These are phyloP conservation scores for Callionymus lyra DNA, from an alignment of 2,113 vertebrate species.

Conservation along the genomic window DNA sequence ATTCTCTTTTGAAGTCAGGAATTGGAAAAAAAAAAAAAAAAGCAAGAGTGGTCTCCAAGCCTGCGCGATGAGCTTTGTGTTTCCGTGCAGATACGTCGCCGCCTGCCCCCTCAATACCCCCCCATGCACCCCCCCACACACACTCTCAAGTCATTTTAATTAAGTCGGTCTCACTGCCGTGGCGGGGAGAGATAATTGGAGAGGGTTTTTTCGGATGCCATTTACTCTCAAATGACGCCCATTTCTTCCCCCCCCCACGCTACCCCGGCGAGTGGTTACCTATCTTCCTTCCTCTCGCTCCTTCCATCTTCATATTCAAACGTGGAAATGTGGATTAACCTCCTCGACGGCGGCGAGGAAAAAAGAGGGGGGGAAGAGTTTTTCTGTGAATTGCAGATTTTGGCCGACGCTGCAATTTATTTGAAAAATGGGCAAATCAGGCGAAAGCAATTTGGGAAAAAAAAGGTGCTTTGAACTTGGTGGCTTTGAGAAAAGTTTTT, in stretches of 20 bases:
- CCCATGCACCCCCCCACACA: constrained; percentile 51
- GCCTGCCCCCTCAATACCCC: constrained; percentile 64
- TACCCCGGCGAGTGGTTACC: constrained; percentile 49
- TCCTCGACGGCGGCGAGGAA: constrained; percentile 47
- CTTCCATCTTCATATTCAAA: constrained; percentile 54
- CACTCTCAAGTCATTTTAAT: constrained; percentile 77
- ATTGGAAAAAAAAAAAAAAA: constrained; percentile 69
- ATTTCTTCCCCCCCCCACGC: constrained; percentile 55
- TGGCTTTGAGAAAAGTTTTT: constrained; percentile 41
- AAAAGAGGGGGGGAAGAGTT: too few species aligned
- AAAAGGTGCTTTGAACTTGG: constrained; percentile 52
- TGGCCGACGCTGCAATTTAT: constrained; percentile 57
- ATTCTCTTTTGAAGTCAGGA: constrained; percentile 68
- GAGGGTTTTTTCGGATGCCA: constrained; percentile 76
- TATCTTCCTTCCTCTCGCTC: constrained; percentile 33
- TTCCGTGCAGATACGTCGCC: constrained; percentile 66
- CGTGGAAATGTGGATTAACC: constrained; percentile 66
- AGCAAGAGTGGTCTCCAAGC: constrained; percentile 59
- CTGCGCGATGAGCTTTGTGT: constrained; percentile 66
- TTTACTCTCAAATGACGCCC: constrained; percentile 70
- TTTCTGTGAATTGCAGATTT: constrained; percentile 63
- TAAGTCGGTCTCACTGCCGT: constrained; percentile 76
- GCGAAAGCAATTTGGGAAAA: constrained; percentile 51
- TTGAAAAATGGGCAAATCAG: constrained; percentile 59
- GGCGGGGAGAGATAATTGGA: constrained; percentile 77